A percentile compares a stretch with the other conserved stretches of the same genome.
These are phyloP conservation scores for Chaitophorus viminalis DNA, from an alignment of 2,888 invertebrate species.

Conservation along the genomic window DNA sequence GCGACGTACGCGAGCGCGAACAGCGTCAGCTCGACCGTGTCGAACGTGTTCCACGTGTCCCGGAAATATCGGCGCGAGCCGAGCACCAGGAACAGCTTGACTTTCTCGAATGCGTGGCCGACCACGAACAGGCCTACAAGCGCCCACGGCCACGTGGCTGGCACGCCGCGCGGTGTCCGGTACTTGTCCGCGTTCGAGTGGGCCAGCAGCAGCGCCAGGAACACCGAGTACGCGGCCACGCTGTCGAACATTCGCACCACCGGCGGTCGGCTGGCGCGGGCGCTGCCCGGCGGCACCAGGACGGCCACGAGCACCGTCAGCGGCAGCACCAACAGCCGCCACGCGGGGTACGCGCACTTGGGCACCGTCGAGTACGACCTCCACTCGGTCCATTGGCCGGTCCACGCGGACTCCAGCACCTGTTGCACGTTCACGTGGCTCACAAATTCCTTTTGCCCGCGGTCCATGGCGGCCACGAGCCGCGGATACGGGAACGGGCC, in stretches of 20 bases:
- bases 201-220: not conserved
- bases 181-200: not conserved
- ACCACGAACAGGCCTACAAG: conserved; percentile 26
- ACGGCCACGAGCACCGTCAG: not conserved
- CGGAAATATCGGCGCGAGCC: conserved; percentile 72
- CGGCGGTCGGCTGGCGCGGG: not conserved
- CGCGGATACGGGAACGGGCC: conserved; percentile 69
- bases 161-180: not conserved
- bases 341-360: not conserved
- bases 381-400: conserved; percentile 71
- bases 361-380: conserved; percentile 68
- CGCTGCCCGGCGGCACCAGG: not conserved
- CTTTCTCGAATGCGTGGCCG: conserved; percentile 26
- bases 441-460: conserved; percentile 78
- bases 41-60: conserved; percentile 73
- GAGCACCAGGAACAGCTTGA: not conserved
- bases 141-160: not conserved
- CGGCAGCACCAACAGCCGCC: not conserved
- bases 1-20: conserved; percentile 74
- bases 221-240: not conserved
- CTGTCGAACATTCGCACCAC: not conserved
- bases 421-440: conserved; percentile 75
- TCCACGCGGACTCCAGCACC: conserved; percentile 72
- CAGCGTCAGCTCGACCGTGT: conserved; percentile 72
- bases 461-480: conserved; percentile 76